Percentiles rank a stretch among this genome's conserved stretches.
Evolutionary conservation across 2,113 vertebrate genomes (phyloP).

Genomic region (Caranx melampygus): DNA sequence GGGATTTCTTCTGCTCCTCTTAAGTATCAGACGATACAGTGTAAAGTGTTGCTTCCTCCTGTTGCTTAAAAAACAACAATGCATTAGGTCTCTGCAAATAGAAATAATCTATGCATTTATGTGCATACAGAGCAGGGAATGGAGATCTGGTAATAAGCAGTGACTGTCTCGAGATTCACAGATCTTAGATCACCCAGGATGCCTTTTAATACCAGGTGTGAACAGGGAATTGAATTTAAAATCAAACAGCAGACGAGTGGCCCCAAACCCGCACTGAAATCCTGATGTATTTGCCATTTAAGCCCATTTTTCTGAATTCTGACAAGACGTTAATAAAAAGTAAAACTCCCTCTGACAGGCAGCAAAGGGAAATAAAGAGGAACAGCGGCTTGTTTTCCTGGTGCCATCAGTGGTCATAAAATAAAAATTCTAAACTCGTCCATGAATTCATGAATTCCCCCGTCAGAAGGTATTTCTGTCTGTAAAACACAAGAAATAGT

Average conservation of each 20-base stretch:
- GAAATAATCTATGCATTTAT: too few species aligned
- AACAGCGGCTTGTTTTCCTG: not conserved
- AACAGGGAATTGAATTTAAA: not conserved
- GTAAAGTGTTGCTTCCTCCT: too few species aligned
- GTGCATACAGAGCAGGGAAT: too few species aligned
- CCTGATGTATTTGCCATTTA: not conserved
- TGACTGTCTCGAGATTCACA: too few species aligned
- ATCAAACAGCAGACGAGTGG: not conserved
- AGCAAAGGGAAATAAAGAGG: not conserved
- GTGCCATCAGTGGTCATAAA: not conserved
- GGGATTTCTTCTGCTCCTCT: too few species aligned
- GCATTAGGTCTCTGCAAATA: too few species aligned
- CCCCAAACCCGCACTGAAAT: not conserved
- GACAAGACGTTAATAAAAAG: not conserved
- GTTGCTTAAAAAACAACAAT: too few species aligned
- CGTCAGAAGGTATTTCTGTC: not conserved
- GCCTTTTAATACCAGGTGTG: too few species aligned
- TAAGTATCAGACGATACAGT: too few species aligned
- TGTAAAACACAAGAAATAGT: not conserved
- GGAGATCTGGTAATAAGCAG: too few species aligned
- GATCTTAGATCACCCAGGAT: too few species aligned
- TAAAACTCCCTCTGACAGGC: not conserved
- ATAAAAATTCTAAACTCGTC: constrained; percentile 9
- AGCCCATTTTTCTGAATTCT: not conserved
- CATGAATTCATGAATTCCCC: not conserved